phyloP scores from a whole-genome alignment of 1,140 invertebrate species.

The Drosophila dunni region DNA sequence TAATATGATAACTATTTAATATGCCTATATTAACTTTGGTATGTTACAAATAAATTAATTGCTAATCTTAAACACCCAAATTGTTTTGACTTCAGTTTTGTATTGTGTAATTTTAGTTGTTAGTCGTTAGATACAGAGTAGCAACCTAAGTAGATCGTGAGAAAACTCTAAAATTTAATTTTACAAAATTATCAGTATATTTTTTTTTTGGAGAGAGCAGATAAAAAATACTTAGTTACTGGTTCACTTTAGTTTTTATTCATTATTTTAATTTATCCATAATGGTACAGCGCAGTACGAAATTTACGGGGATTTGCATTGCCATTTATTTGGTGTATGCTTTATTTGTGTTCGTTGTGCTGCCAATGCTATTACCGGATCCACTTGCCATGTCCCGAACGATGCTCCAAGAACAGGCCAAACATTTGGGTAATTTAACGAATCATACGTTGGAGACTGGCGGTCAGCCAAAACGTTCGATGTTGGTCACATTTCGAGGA shows the following conservation, averaged over 20 bases:
- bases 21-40: slow-evolving; percentile 41
- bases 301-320: slow-evolving; percentile 59
- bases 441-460: slow-evolving; percentile 54
- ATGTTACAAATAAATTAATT: slow-evolving; percentile 50
- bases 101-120: not conserved
- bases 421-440: slow-evolving; percentile 44
- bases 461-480: slow-evolving; percentile 50
- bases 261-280: slow-evolving; percentile 1
- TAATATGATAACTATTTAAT: slow-evolving; percentile 39
- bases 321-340: slow-evolving; percentile 55
- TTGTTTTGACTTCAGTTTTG: not conserved
- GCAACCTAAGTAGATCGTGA: not conserved
- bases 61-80: slow-evolving; percentile 8
- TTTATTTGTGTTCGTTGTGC: slow-evolving; percentile 52
- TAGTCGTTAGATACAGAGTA: not conserved
- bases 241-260: too few relatives aligned
- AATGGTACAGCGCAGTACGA: slow-evolving; percentile 46
- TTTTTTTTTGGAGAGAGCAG: not conserved
- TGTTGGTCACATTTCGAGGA: slow-evolving; percentile 63
- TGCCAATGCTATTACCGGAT: slow-evolving; percentile 57
- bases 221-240: too few relatives aligned
- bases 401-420: slow-evolving; percentile 28
- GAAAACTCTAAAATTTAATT: not conserved
- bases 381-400: slow-evolving; percentile 42
- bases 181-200: slow-evolving; percentile 19